These are phyloP conservation scores for Strix uralensis DNA, from an alignment of 2,113 vertebrate genomes.

Conservation along the genomic window DNA sequence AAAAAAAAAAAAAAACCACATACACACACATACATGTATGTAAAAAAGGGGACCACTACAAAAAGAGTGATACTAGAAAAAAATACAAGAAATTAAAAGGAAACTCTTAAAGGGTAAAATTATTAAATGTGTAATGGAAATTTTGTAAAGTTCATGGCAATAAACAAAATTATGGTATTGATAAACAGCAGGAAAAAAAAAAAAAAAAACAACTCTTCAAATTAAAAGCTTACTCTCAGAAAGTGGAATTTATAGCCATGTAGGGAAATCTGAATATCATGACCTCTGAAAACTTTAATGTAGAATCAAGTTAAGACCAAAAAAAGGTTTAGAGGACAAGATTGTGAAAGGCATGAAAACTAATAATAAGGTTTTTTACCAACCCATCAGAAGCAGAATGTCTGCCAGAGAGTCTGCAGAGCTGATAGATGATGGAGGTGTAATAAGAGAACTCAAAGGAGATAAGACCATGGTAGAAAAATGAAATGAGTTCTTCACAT, in stretches of 20 bases:
- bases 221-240: not conserved
- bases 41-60: not conserved
- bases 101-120: not conserved
- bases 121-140: not conserved
- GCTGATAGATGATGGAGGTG: not conserved
- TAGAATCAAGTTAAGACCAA: not conserved
- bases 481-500: not conserved
- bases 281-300: not conserved
- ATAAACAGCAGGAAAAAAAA: not conserved
- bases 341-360: not conserved
- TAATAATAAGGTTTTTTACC: not conserved
- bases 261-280: not conserved
- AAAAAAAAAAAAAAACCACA: not conserved
- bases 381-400: not conserved
- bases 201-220: not conserved
- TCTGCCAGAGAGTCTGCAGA: not conserved
- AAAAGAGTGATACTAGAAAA: not conserved
- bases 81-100: not conserved
- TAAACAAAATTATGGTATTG: not conserved
- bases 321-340: not conserved
- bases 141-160: not conserved
- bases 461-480: not conserved
- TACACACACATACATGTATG: fast-evolving
- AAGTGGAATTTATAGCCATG: not conserved
- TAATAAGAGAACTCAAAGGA: not conserved